These are phyloP conservation scores for Fopius arisanus DNA, from an alignment of 1,140 invertebrate genomes.

Conservation along the genomic window DNA sequence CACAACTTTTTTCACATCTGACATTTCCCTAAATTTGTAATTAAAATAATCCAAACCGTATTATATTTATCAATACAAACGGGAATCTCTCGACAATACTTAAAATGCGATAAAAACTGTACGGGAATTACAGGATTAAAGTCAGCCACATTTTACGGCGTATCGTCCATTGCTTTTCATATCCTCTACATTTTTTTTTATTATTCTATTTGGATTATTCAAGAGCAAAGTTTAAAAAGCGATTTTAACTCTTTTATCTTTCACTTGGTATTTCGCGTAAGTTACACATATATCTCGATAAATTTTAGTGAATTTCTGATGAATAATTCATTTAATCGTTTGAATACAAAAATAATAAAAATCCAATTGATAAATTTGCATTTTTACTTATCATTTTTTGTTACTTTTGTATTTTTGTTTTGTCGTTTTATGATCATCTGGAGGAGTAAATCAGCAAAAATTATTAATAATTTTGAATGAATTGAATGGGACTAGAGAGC, in stretches of 20 bases:
- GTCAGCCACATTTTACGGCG: background rate
- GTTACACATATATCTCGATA: conserved; percentile 14
- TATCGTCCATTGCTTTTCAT: background rate
- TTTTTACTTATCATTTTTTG: conserved; percentile 12
- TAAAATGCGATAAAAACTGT: background rate
- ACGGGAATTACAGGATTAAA: background rate
- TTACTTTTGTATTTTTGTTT: background rate
- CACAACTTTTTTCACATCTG: background rate
- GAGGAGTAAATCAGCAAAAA: background rate
- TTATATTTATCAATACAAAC: background rate
- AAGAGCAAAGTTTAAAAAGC: conserved; percentile 9
- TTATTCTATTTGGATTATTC: conserved; percentile 2
- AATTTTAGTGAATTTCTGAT: background rate
- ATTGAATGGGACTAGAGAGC: background rate
- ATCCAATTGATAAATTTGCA: conserved; percentile 3
- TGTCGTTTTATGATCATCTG: background rate
- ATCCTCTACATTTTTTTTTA: background rate
- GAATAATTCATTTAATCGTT: background rate
- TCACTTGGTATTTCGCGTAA: conserved; percentile 17
- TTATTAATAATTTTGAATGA: background rate
- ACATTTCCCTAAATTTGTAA: background rate
- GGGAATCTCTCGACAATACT: background rate
- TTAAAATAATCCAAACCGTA: background rate
- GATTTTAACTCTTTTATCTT: conserved; percentile 13
- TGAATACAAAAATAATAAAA: conserved; percentile 27